Evolutionary conservation across 2,113 vertebrate species (phyloP), one percentile per base, ranked within the genome.

Genomic region (Chaetops frenatus): DNA sequence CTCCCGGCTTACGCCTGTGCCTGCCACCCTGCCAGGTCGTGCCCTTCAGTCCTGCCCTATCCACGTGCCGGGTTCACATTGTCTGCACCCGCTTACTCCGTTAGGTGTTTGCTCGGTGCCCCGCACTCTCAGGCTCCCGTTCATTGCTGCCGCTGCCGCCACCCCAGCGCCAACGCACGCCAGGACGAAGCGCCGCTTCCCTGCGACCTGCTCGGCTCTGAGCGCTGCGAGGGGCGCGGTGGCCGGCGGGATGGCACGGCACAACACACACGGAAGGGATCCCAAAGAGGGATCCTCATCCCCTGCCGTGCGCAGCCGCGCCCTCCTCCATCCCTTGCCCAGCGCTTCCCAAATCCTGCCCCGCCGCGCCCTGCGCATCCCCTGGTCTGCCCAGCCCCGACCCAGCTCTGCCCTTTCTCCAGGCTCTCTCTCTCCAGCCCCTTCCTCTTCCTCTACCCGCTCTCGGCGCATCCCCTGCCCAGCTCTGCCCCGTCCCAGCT

Each of bases 401-500:
- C 28, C 33, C 73, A 3, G 27, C 54, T 42, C 82, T 79, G 98
- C 98, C 11, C 98, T 97, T 31, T 98, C 83, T 15, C 54, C 64
- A 42, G 9, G n/a, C 58, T 31, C 38, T 6, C 58, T 31, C 38
- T 6, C 36, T 54, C 25, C 66, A 9, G 18, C 40, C 36, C 45
- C 29, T 25, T 53, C 54, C 84, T 53, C 23, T 78, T 78, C 82
- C 50, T 62, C 53, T 22, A 15, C 98, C 47, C 98, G 97, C 10
- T 97, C 97, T 77, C 98, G 97, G 96, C 98, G 98, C 47, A 98
- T n/a, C 97, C 98, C 86, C 83, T 97, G 36, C 98, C 97, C n/a
- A 97, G 97, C 92, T 98, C 98, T 8, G 97, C 33, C 35, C 70
- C 48, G 7, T 8, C 60, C 54, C 84, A 3, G 53, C 18, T 22